Evolutionary conservation across 2,113 vertebrate genomes (phyloP), one percentile per base, ranked within the genome.

Genomic region (Stomatorhinus ivindoensis): DNA sequence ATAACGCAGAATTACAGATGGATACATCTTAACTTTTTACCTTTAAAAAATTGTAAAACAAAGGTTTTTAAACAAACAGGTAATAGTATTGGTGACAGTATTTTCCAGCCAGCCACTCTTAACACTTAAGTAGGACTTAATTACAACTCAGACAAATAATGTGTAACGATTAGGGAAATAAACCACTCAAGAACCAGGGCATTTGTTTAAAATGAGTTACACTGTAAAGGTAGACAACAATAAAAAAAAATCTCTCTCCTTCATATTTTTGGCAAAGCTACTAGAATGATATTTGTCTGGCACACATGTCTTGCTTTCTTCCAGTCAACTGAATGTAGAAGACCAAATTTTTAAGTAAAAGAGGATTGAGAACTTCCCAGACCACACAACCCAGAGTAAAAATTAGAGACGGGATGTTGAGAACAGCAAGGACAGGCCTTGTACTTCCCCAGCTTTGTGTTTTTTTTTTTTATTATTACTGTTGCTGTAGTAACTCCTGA

Each of bases 381-480:
- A 87, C 35, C 87, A 65, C 53, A 61, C 9, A 19, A 65, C 39
- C 35, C 55, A 44, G 21, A 51, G 19, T 24, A 17, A 44, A 42
- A 10, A 44, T 87, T 82, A 47, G 80, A 27, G 48, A 91, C 0
- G 10, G 35, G 73, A 39, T 80, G 35, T 19, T 80, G 35, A 80
- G 73, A 42, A 6, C 35, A 80, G 35, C 73, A 13, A 35, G 93
- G 92, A 92, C 55, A 92, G 76, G 48, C 93, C 91, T 88, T 94
- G 95, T 96, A 87, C 92, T 96, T 96, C 95, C 95, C 95, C 94
- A 93, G 27, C 9, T 11, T 89, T 89, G 90, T 88, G 61, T 83
- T 83, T 93, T 89, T 90, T 65, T 91, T 90, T 90, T 65, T 91
- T 19, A 3, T n/a, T n/a, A n/a, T 87, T 61, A 39, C 19, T 44